Percentiles rank a stretch among this genome's conserved stretches.
Evolutionary conservation across 92 coral and sea anemone genomes (phyloP).

Genomic region (Palythoa grandis): DNA sequence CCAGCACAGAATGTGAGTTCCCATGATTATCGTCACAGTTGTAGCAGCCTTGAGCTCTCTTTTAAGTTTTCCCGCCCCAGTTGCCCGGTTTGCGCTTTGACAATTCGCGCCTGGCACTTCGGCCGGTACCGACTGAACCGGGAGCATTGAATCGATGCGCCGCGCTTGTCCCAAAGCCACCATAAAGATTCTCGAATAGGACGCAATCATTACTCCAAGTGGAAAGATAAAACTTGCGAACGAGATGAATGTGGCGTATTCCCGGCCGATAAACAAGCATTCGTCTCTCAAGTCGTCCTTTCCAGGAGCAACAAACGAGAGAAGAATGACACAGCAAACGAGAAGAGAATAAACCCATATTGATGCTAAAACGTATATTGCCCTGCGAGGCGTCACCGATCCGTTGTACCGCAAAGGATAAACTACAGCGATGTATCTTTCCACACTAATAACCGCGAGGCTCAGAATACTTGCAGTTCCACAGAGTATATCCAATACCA

Average conservation of each 20-base stretch:
- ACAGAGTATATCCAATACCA: conserved; percentile 79
- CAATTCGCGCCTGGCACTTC: conserved; percentile 13
- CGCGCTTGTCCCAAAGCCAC: conserved; percentile 81
- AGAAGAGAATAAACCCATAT: conserved; percentile 85
- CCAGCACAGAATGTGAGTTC: conserved; percentile 89
- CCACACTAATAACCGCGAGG: conserved; percentile 82
- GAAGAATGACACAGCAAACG: conserved; percentile 65
- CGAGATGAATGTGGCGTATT: conserved; percentile 71
- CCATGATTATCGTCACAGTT: conserved; percentile 87
- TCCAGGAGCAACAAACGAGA: conserved; percentile 52
- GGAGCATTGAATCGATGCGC: conserved; percentile 65
- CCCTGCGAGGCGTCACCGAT: conserved; percentile 73
- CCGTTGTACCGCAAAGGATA: conserved; percentile 80
- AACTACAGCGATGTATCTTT: conserved; percentile 88
- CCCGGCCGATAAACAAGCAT: conserved; percentile 81
- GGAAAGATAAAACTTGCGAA: conserved; percentile 84
- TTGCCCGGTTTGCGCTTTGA: conserved; percentile 34
- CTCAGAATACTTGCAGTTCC: conserved; percentile 89
- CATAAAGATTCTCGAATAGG: conserved; percentile 78
- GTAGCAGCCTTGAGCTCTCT: conserved; percentile 93
- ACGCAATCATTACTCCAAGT: conserved; percentile 64
- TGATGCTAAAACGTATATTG: conserved; percentile 56
- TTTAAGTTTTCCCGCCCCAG: conserved; percentile 44
- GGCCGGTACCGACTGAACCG: conserved; percentile 4
- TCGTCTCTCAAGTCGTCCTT: conserved; percentile 30